Conservation (phyloP, 2,113 vertebrate species). For the Hassar affinis region DNA sequence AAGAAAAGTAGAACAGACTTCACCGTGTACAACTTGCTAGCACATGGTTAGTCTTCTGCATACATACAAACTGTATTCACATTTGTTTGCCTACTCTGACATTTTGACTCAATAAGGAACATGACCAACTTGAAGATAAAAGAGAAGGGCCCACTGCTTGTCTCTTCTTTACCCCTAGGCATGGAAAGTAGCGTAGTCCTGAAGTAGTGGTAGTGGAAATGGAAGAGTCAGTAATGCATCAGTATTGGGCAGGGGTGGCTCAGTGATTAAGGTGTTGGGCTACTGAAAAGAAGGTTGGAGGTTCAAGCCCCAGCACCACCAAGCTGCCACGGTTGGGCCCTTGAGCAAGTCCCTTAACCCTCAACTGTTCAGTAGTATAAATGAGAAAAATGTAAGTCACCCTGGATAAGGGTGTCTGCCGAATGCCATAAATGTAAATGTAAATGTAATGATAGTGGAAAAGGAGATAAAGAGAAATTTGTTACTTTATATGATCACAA, state of each 20-base stretch:
- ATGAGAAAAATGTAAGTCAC: too few species aligned
- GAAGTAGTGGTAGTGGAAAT: background rate
- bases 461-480: background rate
- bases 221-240: too few species aligned
- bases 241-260: too few species aligned
- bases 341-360: too few species aligned
- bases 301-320: too few species aligned
- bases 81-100: background rate
- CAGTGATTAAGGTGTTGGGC: too few species aligned
- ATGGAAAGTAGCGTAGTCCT: too few species aligned
- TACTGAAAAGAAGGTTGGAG: too few species aligned
- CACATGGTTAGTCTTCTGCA: background rate
- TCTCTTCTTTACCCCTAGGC: background rate
- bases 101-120: background rate
- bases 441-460: background rate
- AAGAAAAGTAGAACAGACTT: background rate
- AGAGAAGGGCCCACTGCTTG: background rate
- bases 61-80: background rate
- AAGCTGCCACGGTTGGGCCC: too few species aligned
- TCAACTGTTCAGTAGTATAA: too few species aligned
- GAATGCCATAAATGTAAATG: too few species aligned
- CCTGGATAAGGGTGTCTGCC: too few species aligned
- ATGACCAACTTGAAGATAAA: background rate
- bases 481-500: background rate
- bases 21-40: background rate